These are phyloP conservation scores for Lophius americanus DNA, from an alignment of 2,797 vertebrate species.

Conservation along the genomic window DNA sequence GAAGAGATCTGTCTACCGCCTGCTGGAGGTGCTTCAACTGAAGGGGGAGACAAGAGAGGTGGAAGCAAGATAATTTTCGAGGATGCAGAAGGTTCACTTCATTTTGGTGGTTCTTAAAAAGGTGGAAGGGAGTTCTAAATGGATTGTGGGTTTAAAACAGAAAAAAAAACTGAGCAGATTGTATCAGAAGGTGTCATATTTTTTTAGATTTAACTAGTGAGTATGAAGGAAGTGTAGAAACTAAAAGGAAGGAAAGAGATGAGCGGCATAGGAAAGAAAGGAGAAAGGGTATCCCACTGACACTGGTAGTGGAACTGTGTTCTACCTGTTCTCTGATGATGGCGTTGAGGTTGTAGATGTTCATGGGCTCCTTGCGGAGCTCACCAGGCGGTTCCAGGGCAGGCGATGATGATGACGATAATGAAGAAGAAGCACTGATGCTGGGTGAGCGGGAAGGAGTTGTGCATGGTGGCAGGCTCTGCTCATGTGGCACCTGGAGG, in stretches of 20 bases:
- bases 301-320: no score
- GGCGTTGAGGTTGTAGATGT: constrained; percentile 96
- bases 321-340: constrained; percentile 93
- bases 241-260: not conserved
- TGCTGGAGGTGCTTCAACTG: constrained; percentile 94
- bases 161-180: no score
- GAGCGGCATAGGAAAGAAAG: not conserved
- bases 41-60: not conserved
- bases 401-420: constrained; percentile 86
- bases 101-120: constrained; percentile 52
- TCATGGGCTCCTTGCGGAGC: constrained; percentile 93
- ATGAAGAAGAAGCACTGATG: constrained; percentile 84
- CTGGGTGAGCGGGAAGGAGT: constrained; percentile 70
- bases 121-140: no score
- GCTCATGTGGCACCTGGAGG: constrained; percentile 77
- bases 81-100: constrained; percentile 82
- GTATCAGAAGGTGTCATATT: no score
- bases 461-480: constrained; percentile 81
- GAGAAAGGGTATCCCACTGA: not conserved
- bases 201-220: not conserved
- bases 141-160: no score
- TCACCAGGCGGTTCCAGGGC: constrained; percentile 87
- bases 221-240: no score
- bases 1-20: constrained; percentile 92
- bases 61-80: constrained; percentile 20